Conservation (phyloP, 2,797 vertebrate species). For the Scolopax bukidnonensis region DNA sequence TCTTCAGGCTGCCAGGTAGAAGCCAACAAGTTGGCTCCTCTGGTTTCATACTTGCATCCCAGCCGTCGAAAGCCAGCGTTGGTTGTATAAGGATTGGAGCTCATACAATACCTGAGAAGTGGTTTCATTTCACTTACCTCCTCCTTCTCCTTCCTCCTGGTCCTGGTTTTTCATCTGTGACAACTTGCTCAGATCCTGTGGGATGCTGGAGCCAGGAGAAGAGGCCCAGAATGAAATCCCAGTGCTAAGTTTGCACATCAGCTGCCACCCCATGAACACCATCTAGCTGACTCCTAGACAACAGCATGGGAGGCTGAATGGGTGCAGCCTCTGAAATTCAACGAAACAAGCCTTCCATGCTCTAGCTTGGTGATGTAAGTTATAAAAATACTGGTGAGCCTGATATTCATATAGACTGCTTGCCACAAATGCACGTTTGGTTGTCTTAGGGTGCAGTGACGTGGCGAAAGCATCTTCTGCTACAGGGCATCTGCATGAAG, state of each 20-base stretch:
- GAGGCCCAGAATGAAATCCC: neutral
- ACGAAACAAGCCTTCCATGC: neutral
- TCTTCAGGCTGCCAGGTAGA: constrained; percentile 19
- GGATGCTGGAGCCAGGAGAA: neutral
- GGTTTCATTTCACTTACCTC: neutral
- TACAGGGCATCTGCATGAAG: neutral
- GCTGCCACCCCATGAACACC: constrained; percentile 48
- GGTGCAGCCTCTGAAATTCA: neutral
- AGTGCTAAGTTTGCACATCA: neutral
- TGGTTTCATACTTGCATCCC: neutral
- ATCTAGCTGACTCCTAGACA: constrained; percentile 45
- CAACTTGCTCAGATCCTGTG: neutral
- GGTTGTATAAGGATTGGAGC: neutral
- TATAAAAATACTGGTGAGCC: neutral
- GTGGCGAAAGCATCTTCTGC: neutral
- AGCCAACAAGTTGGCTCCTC: neutral
- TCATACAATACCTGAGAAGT: neutral
- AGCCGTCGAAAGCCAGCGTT: accelerated
- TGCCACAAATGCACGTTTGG: accelerated
- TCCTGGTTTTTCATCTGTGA: neutral
- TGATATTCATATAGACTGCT: neutral
- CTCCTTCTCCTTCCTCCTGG: neutral
- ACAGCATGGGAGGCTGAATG: neutral
- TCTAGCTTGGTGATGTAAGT: neutral
- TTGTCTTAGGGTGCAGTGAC: accelerated